These are phyloP conservation scores for Trichogramma evanescens DNA, from an alignment of 2,888 invertebrate species.

Conservation along the genomic window DNA sequence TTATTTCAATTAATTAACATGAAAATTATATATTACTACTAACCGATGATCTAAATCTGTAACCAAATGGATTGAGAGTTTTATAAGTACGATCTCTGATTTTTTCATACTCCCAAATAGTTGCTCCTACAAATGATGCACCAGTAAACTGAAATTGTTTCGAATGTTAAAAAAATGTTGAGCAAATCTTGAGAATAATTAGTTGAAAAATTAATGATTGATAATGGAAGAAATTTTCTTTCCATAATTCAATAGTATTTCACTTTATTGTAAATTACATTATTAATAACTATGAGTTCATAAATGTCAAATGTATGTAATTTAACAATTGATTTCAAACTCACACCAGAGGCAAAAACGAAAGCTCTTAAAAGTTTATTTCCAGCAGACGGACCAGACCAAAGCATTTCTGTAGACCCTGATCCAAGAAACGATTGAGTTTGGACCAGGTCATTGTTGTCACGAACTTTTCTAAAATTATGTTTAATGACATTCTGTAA, in stretches of 20 bases:
- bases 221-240: not conserved
- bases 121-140: slow-evolving; percentile 65
- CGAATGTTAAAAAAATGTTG: not conserved
- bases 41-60: slow-evolving; percentile 2
- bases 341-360: slow-evolving; percentile 60
- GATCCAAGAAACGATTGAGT: too few relatives aligned
- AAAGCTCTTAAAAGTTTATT: slow-evolving; percentile 56
- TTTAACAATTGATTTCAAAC: slow-evolving; percentile 23
- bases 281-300: not conserved
- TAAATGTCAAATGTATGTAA: not conserved
- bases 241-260: too few relatives aligned
- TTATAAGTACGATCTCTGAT: slow-evolving; percentile 39
- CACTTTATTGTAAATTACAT: not conserved
- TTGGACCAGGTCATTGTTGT: too few relatives aligned
- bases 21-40: not conserved
- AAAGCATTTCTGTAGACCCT: slow-evolving; percentile 15
- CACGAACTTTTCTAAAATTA: slow-evolving; percentile 27
- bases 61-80: slow-evolving; percentile 23
- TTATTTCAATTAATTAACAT: not conserved
- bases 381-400: slow-evolving; percentile 46
- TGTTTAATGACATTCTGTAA: slow-evolving; percentile 26
- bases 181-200: not conserved
- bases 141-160: slow-evolving; percentile 55
- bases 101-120: slow-evolving; percentile 84
- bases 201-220: not conserved